A percentile compares a stretch with the other conserved stretches of the same genome.
phyloP scores from a whole-genome alignment of 2,113 vertebrate genomes.

The Proteles cristata region DNA sequence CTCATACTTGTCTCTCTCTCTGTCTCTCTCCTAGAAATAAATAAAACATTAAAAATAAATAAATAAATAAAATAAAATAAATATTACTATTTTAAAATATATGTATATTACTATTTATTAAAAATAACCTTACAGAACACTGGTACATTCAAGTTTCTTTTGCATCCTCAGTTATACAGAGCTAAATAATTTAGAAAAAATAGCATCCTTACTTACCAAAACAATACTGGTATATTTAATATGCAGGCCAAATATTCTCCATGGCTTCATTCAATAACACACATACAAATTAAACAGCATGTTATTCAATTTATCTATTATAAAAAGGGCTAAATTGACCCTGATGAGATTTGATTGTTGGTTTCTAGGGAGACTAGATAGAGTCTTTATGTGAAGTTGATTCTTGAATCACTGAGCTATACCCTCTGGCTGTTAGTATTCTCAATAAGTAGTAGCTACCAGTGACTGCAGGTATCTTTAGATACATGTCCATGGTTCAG shows the following conservation, averaged over 20 bases:
- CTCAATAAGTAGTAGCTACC: constrained; percentile 71
- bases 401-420: constrained; percentile 72
- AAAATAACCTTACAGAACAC: constrained; percentile 17
- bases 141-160: constrained; percentile 2
- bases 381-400: constrained; percentile 64
- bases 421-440: constrained; percentile 73
- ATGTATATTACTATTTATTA: background rate
- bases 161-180: constrained; percentile 21
- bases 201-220: constrained; percentile 48
- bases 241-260: constrained; percentile 60
- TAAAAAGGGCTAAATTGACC: constrained; percentile 69
- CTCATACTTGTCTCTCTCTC: too few relatives aligned
- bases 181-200: constrained; percentile 54
- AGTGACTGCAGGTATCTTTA: constrained; percentile 66
- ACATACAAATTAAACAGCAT: constrained; percentile 78
- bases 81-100: background rate
- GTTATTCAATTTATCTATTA: constrained; percentile 79
- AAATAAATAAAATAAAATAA: too few relatives aligned
- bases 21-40: too few relatives aligned
- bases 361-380: constrained; percentile 74
- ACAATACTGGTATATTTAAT: constrained; percentile 61
- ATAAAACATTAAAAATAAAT: too few relatives aligned
- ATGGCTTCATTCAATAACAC: constrained; percentile 68
- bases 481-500: constrained; percentile 68
- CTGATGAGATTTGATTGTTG: constrained; percentile 72